Base-by-base conservation (phyloP, 2,113 vertebrate species). In the Grammomys surdaster region DNA sequence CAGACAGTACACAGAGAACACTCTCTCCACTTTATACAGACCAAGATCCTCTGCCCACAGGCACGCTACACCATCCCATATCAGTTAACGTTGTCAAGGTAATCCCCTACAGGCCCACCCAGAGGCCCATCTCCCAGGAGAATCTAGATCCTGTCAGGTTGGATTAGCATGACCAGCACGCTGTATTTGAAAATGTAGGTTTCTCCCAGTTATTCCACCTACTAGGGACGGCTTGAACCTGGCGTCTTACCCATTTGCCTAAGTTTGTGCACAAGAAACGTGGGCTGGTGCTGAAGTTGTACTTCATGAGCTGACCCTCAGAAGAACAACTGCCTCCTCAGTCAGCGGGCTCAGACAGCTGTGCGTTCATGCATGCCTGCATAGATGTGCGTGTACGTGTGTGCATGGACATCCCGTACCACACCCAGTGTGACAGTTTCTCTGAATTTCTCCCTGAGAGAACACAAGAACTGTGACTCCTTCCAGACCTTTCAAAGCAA, bases 191-290 rank as follows among this genome's bases (percentile, higher is more conserved):
- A 51, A 78, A 60, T 12, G n/a, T 54, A 87, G 60, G 89, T 88
- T 82, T 82, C 54, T 58, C 60, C 69, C 67, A 77, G 5, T 1
- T 28, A 86, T 88, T 5, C 77, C 60, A 73, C 67, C 58, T 36
- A 67, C 67, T 40, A 46, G 54, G n/a, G 67, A 87, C 91, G 63
- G n/a, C 54, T 33, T 65, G 78, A 82, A 82, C 28, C 60, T 16
- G 58, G 20, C 8, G 19, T 33, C 40, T 46, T 73, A 73, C 86
- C 76, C 60, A 36, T 51, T 94, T 51, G 56, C 70, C 65, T 46
- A 76, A 80, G 72, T 90, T 82, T 93, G 70, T 69, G 56, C 56
- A 17, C 40, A 51, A 69, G 85, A 89, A 95, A 60, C 26, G 8
- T 67, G 5, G 43, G 51, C 54, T 54, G 51, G 31, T 4, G 33